A percentile compares a stretch with the other conserved stretches of the same genome.
Evolutionary conservation across 2,888 invertebrate species (phyloP).

Genomic region (Diploptera punctata): DNA sequence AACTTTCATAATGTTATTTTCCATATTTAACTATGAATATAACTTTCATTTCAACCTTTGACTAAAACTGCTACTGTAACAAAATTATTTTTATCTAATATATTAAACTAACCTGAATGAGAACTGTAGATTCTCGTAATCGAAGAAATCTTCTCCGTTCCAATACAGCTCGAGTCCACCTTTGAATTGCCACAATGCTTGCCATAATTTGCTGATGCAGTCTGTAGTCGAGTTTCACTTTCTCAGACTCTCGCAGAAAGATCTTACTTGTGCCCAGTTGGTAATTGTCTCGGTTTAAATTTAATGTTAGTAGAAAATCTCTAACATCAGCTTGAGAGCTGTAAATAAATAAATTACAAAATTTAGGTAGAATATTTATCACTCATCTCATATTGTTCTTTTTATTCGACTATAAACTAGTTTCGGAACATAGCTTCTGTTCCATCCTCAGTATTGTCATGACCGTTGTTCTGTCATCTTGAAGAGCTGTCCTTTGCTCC

Average conservation of each 20-base stretch:
- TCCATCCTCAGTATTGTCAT: no score
- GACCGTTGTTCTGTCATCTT: no score
- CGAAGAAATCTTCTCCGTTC: conserved; percentile 71
- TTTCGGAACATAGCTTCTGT: no score
- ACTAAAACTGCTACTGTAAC: no score
- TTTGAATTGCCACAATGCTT: conserved; percentile 88
- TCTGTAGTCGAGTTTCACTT: conserved; percentile 88
- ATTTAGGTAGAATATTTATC: no score
- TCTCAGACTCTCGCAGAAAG: conserved; percentile 93
- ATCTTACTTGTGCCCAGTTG: conserved; percentile 90
- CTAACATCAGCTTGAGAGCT: conserved; percentile 88
- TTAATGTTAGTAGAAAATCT: conserved; percentile 81
- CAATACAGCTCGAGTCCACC: conserved; percentile 79
- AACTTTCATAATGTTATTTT: no score
- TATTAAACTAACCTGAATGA: conserved; percentile 68
- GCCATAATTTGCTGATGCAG: conserved; percentile 94
- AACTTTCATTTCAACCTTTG: no score
- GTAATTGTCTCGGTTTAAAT: conserved; percentile 88
- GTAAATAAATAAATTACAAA: conserved; percentile 18
- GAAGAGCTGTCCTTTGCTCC: no score
- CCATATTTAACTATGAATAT: no score
- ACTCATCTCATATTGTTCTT: no score
- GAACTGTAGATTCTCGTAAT: conserved; percentile 73
- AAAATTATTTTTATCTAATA: no score
- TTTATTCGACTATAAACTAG: no score